Evolutionary conservation across 1,140 invertebrate genomes (phyloP).

Genomic region (Atta cephalotes): DNA sequence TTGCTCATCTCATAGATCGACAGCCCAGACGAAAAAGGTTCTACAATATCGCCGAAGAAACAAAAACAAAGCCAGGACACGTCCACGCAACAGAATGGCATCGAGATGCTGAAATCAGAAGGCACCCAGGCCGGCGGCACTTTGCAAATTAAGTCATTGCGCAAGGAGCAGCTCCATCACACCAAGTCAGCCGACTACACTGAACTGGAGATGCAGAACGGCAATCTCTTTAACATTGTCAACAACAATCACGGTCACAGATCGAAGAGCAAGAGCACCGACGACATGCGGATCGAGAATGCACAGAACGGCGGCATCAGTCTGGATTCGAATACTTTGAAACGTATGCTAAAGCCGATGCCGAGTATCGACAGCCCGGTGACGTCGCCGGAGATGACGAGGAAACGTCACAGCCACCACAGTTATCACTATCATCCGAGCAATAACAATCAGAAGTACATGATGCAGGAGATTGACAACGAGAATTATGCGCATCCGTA

Average conservation of each 20-base stretch:
- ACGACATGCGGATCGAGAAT: constrained; percentile 92
- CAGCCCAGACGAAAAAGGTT: constrained; percentile 86
- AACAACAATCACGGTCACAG: constrained; percentile 90
- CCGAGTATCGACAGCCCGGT: constrained; percentile 94
- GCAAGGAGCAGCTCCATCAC: constrained; percentile 89
- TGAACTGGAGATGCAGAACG: constrained; percentile 89
- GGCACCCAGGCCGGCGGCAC: constrained; percentile 93
- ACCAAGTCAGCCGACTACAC: constrained; percentile 92
- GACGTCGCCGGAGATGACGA: constrained; percentile 95
- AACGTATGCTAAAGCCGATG: constrained; percentile 97
- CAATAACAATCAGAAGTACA: constrained; percentile 86
- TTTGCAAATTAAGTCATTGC: constrained; percentile 87
- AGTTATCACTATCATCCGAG: constrained; percentile 87
- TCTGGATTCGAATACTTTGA: constrained; percentile 94
- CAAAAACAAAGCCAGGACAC: constrained; percentile 86
- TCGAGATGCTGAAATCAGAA: constrained; percentile 90
- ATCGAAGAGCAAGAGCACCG: constrained; percentile 95
- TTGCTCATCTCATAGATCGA: constrained; percentile 80
- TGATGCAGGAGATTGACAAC: constrained; percentile 83
- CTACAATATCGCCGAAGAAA: constrained; percentile 82
- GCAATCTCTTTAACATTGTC: constrained; percentile 88
- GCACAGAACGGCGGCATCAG: constrained; percentile 87
- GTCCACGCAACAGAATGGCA: constrained; percentile 86
- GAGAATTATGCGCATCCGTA: constrained; percentile 84
- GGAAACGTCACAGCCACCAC: constrained; percentile 89